Conservation (phyloP, 2,888 invertebrate species). For the Mamestra brassicae region DNA sequence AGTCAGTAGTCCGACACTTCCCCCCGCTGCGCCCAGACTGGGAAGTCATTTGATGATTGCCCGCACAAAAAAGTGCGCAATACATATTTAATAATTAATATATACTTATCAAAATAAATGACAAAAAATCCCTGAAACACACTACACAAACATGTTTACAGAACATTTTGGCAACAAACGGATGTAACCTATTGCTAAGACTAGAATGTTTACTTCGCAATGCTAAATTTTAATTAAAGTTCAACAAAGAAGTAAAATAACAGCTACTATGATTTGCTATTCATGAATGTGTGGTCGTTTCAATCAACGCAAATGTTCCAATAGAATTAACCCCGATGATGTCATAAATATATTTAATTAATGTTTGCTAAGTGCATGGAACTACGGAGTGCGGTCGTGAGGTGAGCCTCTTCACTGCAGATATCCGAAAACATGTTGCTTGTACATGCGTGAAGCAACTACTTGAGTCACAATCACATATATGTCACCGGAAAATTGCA, state of each 20-base stretch:
- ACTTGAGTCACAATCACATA: background rate
- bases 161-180: background rate
- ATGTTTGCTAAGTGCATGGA: background rate
- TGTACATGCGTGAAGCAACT: background rate
- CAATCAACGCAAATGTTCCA: background rate
- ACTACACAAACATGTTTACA: slow-evolving; percentile 6
- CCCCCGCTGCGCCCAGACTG: too few species aligned
- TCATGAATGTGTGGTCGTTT: background rate
- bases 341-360: background rate
- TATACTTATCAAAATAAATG: background rate
- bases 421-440: too few species aligned
- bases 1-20: too few species aligned
- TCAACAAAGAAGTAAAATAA: background rate
- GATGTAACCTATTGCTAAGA: background rate
- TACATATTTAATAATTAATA: too few species aligned
- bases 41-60: too few species aligned
- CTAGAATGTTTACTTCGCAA: background rate
- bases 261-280: too few species aligned
- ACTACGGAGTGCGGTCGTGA: background rate
- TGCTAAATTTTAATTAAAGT: background rate
- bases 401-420: too few species aligned
- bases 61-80: too few species aligned
- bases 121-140: background rate
- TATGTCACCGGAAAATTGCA: too few species aligned
- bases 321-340: background rate